Evolutionary conservation across 2,113 vertebrate genomes (phyloP), one percentile per base, ranked within the genome.

Genomic region (Platysternon megacephalum): DNA sequence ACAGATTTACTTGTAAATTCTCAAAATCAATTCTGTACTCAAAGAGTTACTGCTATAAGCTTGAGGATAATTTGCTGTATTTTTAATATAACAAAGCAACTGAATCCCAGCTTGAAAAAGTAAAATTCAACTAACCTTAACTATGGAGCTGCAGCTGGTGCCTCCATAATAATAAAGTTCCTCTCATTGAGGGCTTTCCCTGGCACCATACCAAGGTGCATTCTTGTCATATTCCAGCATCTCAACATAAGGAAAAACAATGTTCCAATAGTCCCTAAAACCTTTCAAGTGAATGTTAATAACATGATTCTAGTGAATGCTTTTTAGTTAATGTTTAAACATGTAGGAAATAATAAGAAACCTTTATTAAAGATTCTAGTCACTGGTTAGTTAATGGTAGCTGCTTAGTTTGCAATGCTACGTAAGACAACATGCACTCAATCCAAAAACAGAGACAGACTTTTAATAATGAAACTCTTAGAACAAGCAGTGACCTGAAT

Each of bases 281-380:
- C 9, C 51, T 88, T 95, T 93, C 79, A 56, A 95, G 91, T 65
- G 78, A 92, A 82, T 89, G 91, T 53, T 92, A 91, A 88, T 91
- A 92, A 94, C 79, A 96, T 88, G 86, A 87, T 9, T 3, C 53
- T 80, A 92, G 83, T 93, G 84, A 95, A 96, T 97, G 78, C 84
- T 82, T 86, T 94, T 87, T 88, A 72, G 91, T 96, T 96, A 92
- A 93, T 89, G 79, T 94, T 95, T 89, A 94, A 91, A 87, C 85
- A 52, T 13, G 46, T 61, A 83, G 91, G 82, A 68, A 52, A 84
- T 93, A 78, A 91, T n/a, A 26, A 89, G 89, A 95, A 95, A 91
- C 92, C 86, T 93, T 91, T 53, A 61, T 56, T 21, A 79, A 86
- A 74, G 91, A 49, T 3, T 4, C 56, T 42, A 72, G 82, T 52